These are phyloP conservation scores for Alviniconcha strummeri DNA, from an alignment of 2,888 invertebrate genomes.

Conservation along the genomic window DNA sequence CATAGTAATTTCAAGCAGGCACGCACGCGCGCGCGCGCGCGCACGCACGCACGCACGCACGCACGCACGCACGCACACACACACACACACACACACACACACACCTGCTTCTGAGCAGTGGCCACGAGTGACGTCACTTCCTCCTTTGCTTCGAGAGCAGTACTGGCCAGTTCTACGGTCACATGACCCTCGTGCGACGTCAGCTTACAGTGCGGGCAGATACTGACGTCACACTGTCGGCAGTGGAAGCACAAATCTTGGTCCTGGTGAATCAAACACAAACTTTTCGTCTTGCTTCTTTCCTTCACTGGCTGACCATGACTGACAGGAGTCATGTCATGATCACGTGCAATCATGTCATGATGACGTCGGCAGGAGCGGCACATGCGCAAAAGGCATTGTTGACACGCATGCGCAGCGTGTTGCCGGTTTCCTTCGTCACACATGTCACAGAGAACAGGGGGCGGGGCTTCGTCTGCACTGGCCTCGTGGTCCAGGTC, in stretches of 20 bases:
- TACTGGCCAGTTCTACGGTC: not conserved
- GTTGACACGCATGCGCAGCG: not conserved
- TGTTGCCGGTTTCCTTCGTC: not conserved
- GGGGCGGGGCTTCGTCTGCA: not conserved
- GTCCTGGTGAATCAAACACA: not conserved
- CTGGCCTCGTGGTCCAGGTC: not conserved
- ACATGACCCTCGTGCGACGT: not conserved
- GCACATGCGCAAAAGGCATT: not conserved
- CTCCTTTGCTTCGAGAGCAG: constrained; percentile 3
- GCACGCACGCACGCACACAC: not conserved
- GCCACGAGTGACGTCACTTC: not conserved
- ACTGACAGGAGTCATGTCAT: not conserved
- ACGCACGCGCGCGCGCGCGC: not conserved
- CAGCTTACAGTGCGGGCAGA: constrained; percentile 5
- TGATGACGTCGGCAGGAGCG: constrained; percentile 4
- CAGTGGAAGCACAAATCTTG: not conserved
- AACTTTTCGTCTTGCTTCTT: not conserved
- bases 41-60: not conserved
- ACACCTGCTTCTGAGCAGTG: constrained; percentile 8
- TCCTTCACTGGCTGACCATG: not conserved
- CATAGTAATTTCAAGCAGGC: not conserved
- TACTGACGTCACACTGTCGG: not conserved
- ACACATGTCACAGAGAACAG: constrained; percentile 5
- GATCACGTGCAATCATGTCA: constrained; percentile 12
- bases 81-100: constrained; percentile 6